Evolutionary conservation across 53 echinoderm and acorn worm genomes (phyloP).

Genomic region (Hippasteria phrygiana): DNA sequence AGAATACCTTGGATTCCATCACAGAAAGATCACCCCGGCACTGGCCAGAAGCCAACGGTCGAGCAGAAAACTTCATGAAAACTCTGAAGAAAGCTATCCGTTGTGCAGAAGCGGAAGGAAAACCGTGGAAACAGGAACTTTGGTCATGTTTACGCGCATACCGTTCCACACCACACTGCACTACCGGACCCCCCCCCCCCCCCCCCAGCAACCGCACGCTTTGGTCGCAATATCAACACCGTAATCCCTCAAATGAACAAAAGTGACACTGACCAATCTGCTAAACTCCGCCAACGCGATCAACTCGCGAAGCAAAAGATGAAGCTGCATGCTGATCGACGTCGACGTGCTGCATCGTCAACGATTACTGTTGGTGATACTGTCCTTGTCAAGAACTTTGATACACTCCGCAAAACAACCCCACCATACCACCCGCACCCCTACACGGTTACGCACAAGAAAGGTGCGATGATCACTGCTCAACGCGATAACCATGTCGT

Average conservation of each 20-base stretch:
- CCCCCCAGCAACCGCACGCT: conserved; percentile 9
- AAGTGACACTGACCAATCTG: background rate
- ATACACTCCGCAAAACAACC: background rate
- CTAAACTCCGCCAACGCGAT: conserved; percentile 3
- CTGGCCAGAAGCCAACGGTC: conserved; percentile 74
- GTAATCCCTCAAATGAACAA: background rate
- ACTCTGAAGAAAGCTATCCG: conserved; percentile 70
- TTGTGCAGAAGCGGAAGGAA: conserved; percentile 52
- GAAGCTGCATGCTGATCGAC: conserved; percentile 10
- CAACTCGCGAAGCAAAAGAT: conserved; percentile 16
- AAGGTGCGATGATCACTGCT: conserved; percentile 8
- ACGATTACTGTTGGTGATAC: conserved; percentile 17
- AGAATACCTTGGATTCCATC: conserved; percentile 66
- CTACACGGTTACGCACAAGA: background rate
- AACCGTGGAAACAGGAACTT: conserved; percentile 58
- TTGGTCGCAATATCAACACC: conserved; percentile 39
- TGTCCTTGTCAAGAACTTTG: conserved; percentile 34
- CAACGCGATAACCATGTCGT: background rate
- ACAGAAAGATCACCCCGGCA: conserved; percentile 73
- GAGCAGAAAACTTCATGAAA: conserved; percentile 71
- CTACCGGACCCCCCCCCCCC: conserved; percentile 12
- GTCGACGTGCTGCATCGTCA: conserved; percentile 4
- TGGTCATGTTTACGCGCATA: conserved; percentile 36
- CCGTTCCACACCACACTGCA: conserved; percentile 33
- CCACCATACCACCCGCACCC: background rate